Evolutionary conservation across 2,113 vertebrate species (phyloP).

Genomic region (Tetraodon nigroviridis): DNA sequence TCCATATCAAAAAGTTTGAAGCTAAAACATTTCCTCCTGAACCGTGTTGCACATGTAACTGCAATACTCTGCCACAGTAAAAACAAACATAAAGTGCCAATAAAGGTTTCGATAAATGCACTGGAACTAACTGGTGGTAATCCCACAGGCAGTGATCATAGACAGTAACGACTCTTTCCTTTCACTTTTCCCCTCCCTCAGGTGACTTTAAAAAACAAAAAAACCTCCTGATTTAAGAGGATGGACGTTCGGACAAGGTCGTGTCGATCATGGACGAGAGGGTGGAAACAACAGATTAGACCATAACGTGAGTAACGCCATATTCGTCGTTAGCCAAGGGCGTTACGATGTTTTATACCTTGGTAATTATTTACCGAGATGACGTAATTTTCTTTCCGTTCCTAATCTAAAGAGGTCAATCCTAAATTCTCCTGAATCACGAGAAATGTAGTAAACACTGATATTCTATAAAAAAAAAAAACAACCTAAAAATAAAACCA

Average conservation of each 20-base stretch:
- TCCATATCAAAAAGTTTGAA: conserved; percentile 55
- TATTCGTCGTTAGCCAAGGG: conserved; percentile 42
- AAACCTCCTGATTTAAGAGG: too few species aligned
- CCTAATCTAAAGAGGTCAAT: conserved; percentile 10
- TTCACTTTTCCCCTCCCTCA: conserved; percentile 26
- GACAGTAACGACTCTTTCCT: conserved; percentile 62
- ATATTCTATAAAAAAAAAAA: conserved; percentile 57
- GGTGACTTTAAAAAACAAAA: too few species aligned
- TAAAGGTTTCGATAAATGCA: conserved; percentile 67
- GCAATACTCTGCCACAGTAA: conserved; percentile 41
- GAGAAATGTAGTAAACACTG: conserved; percentile 64
- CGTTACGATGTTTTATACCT: conserved; percentile 37
- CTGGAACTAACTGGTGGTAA: conserved; percentile 59
- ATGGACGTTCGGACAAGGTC: conserved; percentile 48
- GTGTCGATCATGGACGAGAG: conserved; percentile 21
- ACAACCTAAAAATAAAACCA: conserved; percentile 58
- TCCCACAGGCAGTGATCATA: conserved; percentile 64
- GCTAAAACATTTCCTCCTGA: conserved; percentile 53
- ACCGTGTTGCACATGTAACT: conserved; percentile 50
- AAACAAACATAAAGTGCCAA: conserved; percentile 71
- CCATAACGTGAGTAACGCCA: conserved; percentile 40
- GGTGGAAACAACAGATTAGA: conserved; percentile 40
- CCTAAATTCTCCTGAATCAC: conserved; percentile 57
- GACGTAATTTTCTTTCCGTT: conserved; percentile 26
- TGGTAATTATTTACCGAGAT: conserved; percentile 42